Evolutionary conservation across 2,797 vertebrate genomes (phyloP), one percentile per base, ranked within the genome.

Genomic region (Moxostoma hubbsi): DNA sequence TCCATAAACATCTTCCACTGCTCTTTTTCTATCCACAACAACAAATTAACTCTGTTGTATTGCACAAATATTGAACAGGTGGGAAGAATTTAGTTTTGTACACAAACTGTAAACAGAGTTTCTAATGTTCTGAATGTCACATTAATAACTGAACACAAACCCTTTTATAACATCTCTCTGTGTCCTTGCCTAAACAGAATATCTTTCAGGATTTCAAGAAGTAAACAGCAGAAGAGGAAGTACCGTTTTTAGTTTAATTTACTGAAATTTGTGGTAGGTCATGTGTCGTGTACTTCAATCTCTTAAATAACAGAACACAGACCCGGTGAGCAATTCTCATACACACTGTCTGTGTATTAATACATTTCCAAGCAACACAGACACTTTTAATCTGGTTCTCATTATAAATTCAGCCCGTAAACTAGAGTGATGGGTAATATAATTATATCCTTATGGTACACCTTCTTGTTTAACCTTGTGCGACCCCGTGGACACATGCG

Each of bases 161-260:
- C 24, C 7, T 62, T 54, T 62, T 53, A 53, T 54, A 77, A 70
- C 66, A 49, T n/a, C 57, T 69, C 65, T 62, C 53, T 73, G n/a
- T 4, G 4, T 45, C 24, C 57, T 77, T 77, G 66, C 57, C 24
- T 62, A 77, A 77, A 61, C 67, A 63, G 5, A 45, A 50, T 7
- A 12, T 47, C 1, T 76, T 57, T 75, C 53, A 59, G 58, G 43
- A 73, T 87, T 86, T 82, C 63, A 82, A 73, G 87, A 88, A 88
- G 87, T 74, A 80, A 81, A 82, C 64, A 83, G 75, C 65, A 85
- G 75, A 84, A 85, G 80, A 64, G 67, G 82, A 73, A 80, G 80
- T 72, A 16, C 78, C 55, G 74, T 59, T 63, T 70, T 58, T 88
- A 83, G 86, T 86, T 87, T 84, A 24, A 89, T 73, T 79, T 54